Evolutionary conservation across 2,113 vertebrate genomes (phyloP), one percentile per base, ranked within the genome.

Genomic region (Centropus unirufus): DNA sequence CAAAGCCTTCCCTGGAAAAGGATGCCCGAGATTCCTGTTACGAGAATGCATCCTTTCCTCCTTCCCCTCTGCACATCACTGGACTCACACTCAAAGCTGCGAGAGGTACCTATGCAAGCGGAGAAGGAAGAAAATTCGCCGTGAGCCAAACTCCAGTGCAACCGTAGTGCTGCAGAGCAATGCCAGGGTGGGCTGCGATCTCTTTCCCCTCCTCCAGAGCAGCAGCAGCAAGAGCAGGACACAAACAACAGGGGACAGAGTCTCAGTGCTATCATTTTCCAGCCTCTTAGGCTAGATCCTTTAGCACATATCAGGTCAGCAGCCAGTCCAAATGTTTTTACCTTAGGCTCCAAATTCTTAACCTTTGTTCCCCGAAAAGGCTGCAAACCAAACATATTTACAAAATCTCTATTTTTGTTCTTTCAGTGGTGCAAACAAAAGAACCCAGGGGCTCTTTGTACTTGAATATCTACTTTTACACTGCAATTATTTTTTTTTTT

Each of bases 311-410:
- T 1, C 39, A 87, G 66, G 44, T 52, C 74, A 82, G 66, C 91
- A 78, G 74, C 87, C 89, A 89, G 89, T 42, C 49, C 84, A 23
- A 17, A 23, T 46, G 11, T 61, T 89, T 91, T 69, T 62, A 91
- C 89, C 81, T 2, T 77, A 46, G 80, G 87, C 87, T 89, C 86
- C 36, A 29, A 52, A 52, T 69, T 57, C 77, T 89, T 51, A 3
- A 76, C 83, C 91, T 95, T 89, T 74, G 81, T 49, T 68, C 95
- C 88, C 83, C 16, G 3, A 30, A 49, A 55, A 39, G 72, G 86
- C 96, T 94, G 83, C 83, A 93, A 61, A 84, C 30, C 75, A 76
- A 94, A 55, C 42, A 12, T 22, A 9, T 58, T 19, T 23, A 13
- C 73, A 39, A 52, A 92, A 63, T 12, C 62, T 75, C 73, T 26